A percentile compares a stretch with the other conserved stretches of the same genome.
phyloP scores from a whole-genome alignment of 2,113 vertebrate species.

The Alethe castanea region DNA sequence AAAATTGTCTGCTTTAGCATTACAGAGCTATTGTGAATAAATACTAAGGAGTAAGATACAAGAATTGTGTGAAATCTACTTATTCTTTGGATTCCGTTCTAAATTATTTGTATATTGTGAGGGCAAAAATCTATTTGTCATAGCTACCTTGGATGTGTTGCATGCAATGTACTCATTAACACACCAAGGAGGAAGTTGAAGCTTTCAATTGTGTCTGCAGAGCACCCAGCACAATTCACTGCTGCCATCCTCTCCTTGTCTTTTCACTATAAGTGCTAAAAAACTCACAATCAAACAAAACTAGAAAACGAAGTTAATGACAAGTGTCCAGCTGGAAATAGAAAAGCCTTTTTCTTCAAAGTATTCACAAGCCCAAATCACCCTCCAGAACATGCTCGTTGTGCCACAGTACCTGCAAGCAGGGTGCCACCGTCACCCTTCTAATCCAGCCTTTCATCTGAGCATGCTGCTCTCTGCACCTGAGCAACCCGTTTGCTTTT shows the following conservation, averaged over 20 bases:
- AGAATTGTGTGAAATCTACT: background rate
- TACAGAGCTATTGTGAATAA: background rate
- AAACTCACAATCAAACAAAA: background rate
- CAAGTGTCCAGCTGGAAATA: background rate
- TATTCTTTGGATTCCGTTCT: background rate
- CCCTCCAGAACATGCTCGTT: background rate
- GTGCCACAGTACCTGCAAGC: background rate
- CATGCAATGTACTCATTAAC: background rate
- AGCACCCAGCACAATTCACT: background rate
- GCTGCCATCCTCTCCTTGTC: background rate
- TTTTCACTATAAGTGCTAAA: background rate
- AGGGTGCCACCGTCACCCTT: background rate
- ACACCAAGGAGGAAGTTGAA: background rate
- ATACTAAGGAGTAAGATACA: background rate
- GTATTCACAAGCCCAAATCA: background rate
- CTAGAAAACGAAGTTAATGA: background rate
- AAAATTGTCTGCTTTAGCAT: background rate
- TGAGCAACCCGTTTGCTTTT: background rate
- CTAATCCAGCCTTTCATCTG: background rate
- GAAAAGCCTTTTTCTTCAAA: background rate
- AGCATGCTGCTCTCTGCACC: background rate
- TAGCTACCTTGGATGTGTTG: background rate
- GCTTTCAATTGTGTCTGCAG: background rate
- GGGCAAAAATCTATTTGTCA: background rate
- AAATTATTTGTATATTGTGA: background rate